These are phyloP conservation scores for Herpetotheres cachinnans DNA, from an alignment of 2,113 vertebrate genomes.

Conservation along the genomic window DNA sequence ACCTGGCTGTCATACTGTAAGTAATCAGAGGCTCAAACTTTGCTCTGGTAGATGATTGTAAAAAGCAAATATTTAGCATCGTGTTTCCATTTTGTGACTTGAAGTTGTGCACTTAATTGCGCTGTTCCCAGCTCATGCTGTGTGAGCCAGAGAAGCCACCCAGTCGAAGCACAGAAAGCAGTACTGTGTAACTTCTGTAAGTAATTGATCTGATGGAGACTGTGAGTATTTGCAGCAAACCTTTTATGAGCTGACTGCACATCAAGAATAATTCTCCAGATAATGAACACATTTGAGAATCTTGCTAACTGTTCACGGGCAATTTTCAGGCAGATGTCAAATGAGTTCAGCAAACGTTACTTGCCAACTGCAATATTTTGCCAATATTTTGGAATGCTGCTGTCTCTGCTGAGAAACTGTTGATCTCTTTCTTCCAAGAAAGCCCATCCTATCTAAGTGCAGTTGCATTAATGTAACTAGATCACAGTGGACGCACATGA, in stretches of 20 bases:
- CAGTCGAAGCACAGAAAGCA: not conserved
- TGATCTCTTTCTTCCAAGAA: not conserved
- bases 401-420: not conserved
- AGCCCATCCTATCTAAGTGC: not conserved
- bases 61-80: not conserved
- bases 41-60: not conserved
- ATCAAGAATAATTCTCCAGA: not conserved
- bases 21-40: not conserved
- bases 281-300: slow-evolving; percentile 11
- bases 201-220: not conserved
- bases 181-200: not conserved
- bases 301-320: not conserved
- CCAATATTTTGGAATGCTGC: not conserved
- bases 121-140: not conserved
- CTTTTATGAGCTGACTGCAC: not conserved
- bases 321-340: not conserved
- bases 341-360: not conserved
- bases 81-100: not conserved
- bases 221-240: not conserved
- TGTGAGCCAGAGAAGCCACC: not conserved
- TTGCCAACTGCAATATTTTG: not conserved
- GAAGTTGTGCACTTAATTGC: not conserved
- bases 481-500: fast-evolving
- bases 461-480: not conserved
- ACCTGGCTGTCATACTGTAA: not conserved